Conservation (phyloP, 1,140 invertebrate species). For the Trichonephila clavata region DNA sequence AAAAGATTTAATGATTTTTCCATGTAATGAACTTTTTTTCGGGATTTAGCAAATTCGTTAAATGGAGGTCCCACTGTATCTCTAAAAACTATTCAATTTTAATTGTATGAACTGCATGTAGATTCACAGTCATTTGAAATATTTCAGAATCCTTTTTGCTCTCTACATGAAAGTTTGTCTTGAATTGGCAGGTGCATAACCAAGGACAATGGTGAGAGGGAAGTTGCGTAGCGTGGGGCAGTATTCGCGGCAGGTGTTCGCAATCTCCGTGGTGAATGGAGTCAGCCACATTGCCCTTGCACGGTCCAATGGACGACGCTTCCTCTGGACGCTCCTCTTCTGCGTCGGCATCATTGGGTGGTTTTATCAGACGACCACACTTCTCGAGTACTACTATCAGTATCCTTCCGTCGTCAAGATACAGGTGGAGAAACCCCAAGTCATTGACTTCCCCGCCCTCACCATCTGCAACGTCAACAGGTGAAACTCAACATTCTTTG, state of each 20-base stretch:
- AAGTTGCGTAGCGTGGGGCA: not conserved
- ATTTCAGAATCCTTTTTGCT: too few species aligned
- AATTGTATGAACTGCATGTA: too few species aligned
- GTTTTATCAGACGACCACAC: conserved; percentile 58
- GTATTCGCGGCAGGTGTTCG: conserved; percentile 55
- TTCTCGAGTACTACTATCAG: conserved; percentile 70
- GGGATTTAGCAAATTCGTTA: too few species aligned
- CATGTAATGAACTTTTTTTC: too few species aligned
- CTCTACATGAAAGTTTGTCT: too few species aligned
- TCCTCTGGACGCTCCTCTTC: conserved; percentile 55
- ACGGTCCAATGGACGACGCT: not conserved
- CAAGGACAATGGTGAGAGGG: not conserved
- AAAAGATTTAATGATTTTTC: too few species aligned
- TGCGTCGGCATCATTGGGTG: conserved; percentile 30
- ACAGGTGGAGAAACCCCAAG: conserved; percentile 66
- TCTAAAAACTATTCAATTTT: too few species aligned
- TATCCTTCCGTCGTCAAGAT: conserved; percentile 76
- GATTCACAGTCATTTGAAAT: too few species aligned
- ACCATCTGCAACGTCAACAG: conserved; percentile 77
- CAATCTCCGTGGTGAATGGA: conserved; percentile 45
- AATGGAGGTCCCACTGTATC: too few species aligned
- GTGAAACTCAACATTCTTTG: not conserved
- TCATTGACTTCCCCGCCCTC: conserved; percentile 71
- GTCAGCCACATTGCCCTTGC: conserved; percentile 62
- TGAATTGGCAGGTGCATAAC: too few species aligned